Evolutionary conservation across 2,797 vertebrate genomes (phyloP).

Genomic region (Fringilla coelebs): DNA sequence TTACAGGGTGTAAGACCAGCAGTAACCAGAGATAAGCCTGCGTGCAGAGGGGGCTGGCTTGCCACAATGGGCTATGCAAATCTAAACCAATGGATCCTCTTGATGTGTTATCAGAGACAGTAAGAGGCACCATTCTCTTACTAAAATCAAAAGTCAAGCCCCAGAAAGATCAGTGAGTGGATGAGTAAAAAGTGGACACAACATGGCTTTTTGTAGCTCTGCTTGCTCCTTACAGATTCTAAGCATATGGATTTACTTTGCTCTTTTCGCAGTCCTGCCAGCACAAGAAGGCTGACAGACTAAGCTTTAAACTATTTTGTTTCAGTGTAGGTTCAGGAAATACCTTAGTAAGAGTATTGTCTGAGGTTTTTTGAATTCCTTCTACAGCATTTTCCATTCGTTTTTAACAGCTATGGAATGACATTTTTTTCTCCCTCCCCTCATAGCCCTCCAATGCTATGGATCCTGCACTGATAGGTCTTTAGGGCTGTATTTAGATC

Average conservation of each 20-base stretch:
- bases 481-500: neutral
- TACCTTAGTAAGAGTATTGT: neutral
- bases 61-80: neutral
- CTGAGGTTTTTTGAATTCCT: neutral
- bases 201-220: neutral
- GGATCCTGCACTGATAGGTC: neutral
- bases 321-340: constrained; percentile 9
- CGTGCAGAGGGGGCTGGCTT: neutral
- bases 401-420: neutral
- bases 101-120: neutral
- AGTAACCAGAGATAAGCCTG: neutral
- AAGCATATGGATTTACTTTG: constrained; percentile 38
- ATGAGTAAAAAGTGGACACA: neutral
- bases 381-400: neutral
- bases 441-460: neutral
- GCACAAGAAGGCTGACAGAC: neutral
- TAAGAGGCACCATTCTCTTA: neutral
- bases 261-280: constrained; percentile 9
- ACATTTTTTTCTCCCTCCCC: neutral
- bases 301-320: neutral
- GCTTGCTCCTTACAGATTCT: neutral
- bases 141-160: neutral
- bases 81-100: neutral
- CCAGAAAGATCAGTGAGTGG: neutral
- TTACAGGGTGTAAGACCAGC: neutral